phyloP scores from a whole-genome alignment of 2,888 invertebrate genomes.

The Empis stercorea region DNA sequence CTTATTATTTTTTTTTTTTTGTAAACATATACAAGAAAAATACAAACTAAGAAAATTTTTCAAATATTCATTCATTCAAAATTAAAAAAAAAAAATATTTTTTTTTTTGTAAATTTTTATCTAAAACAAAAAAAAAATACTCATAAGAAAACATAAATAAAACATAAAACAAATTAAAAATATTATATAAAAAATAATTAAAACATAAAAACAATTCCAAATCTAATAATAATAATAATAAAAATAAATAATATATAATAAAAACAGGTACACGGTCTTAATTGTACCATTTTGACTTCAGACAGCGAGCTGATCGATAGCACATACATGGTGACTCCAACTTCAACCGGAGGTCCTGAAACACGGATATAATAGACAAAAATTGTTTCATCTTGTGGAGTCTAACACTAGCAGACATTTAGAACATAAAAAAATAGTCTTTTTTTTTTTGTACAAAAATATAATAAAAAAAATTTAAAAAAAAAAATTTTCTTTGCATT shows the following conservation, averaged over 20 bases:
- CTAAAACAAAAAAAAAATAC: too few relatives aligned
- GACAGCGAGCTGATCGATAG: constrained; percentile 96
- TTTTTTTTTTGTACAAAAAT: too few relatives aligned
- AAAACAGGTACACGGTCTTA: constrained; percentile 25
- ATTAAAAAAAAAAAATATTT: too few relatives aligned
- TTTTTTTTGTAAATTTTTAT: not conserved
- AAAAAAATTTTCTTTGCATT: too few relatives aligned
- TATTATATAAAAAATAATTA: constrained; percentile 2
- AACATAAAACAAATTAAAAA: too few relatives aligned
- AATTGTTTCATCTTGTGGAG: constrained; percentile 1
- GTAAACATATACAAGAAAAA: not conserved
- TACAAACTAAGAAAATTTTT: constrained; percentile 2
- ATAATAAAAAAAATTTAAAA: too few relatives aligned
- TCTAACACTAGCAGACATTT: constrained; percentile 1
- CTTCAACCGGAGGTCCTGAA: constrained; percentile 95
- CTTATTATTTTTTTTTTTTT: not conserved
- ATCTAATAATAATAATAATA: too few relatives aligned
- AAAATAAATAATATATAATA: constrained; percentile 10
- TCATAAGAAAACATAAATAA: too few relatives aligned
- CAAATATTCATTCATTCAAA: not conserved
- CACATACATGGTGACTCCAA: constrained; percentile 97
- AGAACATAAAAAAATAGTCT: not conserved
- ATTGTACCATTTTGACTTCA: constrained; percentile 93
- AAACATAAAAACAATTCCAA: constrained; percentile 11
- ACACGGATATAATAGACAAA: constrained; percentile 29